Percentiles rank a stretch among this genome's conserved stretches.
phyloP scores from a whole-genome alignment of 2,113 vertebrate genomes.

The Malurus alboscapulatus region DNA sequence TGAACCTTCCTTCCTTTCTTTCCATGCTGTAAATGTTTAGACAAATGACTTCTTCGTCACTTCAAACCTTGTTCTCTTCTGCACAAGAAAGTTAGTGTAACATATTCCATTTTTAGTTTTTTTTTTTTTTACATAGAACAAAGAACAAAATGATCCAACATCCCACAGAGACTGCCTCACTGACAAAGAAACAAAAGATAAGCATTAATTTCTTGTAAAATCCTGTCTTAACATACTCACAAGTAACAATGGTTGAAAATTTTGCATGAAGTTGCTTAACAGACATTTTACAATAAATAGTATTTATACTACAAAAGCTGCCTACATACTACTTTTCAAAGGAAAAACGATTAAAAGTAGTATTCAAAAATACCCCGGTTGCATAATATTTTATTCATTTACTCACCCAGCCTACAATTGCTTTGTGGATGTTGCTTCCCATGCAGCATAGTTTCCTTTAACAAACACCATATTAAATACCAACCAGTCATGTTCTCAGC shows the following conservation, averaged over 20 bases:
- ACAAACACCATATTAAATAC: neutral
- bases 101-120: neutral
- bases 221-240: neutral
- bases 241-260: neutral
- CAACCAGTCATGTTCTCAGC: neutral
- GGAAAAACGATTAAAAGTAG: neutral
- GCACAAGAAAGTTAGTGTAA: neutral
- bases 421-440: neutral
- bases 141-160: neutral
- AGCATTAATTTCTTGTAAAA: neutral
- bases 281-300: neutral
- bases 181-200: neutral
- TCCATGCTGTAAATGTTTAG: neutral
- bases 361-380: neutral
- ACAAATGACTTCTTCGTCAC: neutral
- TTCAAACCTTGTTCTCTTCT: neutral
- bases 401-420: accelerated
- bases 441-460: neutral
- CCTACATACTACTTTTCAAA: neutral
- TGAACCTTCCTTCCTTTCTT: neutral
- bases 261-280: neutral
- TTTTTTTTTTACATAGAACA: neutral
- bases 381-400: neutral
- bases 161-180: neutral
- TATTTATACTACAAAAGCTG: neutral